A percentile compares a stretch with the other conserved stretches of the same genome.
phyloP scores from a whole-genome alignment of 2,797 vertebrate species.

The Emys orbicularis region DNA sequence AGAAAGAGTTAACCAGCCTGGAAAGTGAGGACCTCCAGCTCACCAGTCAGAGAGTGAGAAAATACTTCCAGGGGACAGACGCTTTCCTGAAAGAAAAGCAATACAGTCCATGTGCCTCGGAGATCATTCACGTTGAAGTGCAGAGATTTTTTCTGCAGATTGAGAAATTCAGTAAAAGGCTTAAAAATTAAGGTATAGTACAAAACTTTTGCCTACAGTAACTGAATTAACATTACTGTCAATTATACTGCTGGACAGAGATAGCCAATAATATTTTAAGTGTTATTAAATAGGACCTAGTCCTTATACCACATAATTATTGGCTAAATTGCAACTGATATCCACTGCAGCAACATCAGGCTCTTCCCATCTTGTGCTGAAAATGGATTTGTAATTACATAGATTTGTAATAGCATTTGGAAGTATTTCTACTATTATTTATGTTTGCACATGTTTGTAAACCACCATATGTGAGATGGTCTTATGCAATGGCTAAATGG shows the following conservation, averaged over 20 bases:
- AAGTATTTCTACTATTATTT: no score
- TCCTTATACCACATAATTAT: not conserved
- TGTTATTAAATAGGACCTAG: not conserved
- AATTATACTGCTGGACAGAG: not conserved
- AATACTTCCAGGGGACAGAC: not conserved
- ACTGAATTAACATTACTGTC: not conserved
- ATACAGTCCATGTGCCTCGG: slow-evolving; percentile 61
- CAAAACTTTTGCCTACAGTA: not conserved
- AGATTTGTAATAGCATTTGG: not conserved
- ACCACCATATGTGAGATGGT: no score
- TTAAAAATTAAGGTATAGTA: slow-evolving; percentile 7
- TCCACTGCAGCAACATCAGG: not conserved
- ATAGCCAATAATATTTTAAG: not conserved
- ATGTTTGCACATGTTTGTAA: no score
- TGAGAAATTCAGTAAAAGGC: not conserved
- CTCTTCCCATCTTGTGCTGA: not conserved
- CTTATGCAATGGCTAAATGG: no score
- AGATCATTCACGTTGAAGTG: not conserved
- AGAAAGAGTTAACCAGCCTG: not conserved
- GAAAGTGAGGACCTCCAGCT: not conserved
- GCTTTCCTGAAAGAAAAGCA: slow-evolving; percentile 2
- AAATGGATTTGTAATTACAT: not conserved
- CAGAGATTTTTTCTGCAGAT: slow-evolving; percentile 28
- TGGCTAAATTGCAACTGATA: not conserved
- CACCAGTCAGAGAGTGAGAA: not conserved